Base-by-base conservation (phyloP, 2,888 invertebrate genomes). In the Watsonalla cultraria region DNA sequence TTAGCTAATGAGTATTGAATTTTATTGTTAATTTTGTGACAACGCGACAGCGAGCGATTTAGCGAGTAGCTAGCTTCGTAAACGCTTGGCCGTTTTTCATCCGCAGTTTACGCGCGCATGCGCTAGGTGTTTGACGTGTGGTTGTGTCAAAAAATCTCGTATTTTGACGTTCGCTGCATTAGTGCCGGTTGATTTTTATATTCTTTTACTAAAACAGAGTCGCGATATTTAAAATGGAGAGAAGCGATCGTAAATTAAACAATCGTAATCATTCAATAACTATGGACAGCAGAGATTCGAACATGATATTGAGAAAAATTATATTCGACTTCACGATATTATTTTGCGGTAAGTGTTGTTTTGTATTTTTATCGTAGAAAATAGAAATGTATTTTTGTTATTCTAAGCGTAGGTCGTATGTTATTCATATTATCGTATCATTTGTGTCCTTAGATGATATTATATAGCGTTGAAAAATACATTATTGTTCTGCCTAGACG, bases 321-420 rank as follows among this genome's bases (percentile, higher is more conserved):
- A 75, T 93, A 63, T 82, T 94, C 77, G 95, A 95, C 90, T 89
- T 94, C 70, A 70, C 91, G 57, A 92, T 95, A 69, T 76, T 95
- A 57, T 90, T 93, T 73, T 91, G 93, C 76, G 94, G 95, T 95
- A 86, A 94, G 94, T 92, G 8, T 63, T 55, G 33, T 52, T 47
- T 55, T 55, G 37, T 45, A 46, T 47, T 34, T 4, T n/a, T 45
- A 11, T 50, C 45, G 5, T 24, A 52, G 52, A 51, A 58, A 49
- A 24, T 54, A 54, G 24, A 24, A 24, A 24, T 4, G 24, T 4
- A 24, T 24, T 24, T 24, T 24, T 24, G 24, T 24, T 24, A 24
- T 24, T 24, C 24, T 24, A 24, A 24, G 4, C 24, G 24, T 24
- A 24, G 24, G 24, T 24, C 24, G 24, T 24, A 24, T 2, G 24